Conservation (phyloP, 2,113 vertebrate species). For the Cebidichthys violaceus region DNA sequence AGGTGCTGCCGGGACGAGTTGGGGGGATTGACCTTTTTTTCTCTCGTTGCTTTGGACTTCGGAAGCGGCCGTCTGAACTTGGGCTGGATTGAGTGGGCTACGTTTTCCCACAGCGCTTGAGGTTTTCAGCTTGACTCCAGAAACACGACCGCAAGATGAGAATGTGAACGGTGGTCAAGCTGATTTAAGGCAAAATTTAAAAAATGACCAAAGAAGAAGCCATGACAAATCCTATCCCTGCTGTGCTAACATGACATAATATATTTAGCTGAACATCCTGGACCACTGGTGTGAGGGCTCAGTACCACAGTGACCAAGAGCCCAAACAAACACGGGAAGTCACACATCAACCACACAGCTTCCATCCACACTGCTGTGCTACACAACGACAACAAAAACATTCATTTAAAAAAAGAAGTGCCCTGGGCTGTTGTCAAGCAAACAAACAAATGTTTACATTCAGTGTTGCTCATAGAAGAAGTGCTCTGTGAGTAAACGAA, state of each 20-base stretch:
- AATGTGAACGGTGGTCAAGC: background rate
- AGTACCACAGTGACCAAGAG: conserved; percentile 18
- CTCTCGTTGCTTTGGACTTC: conserved; percentile 19
- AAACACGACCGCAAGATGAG: conserved; percentile 1
- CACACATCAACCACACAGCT: conserved; percentile 17
- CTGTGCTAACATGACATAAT: conserved; percentile 16
- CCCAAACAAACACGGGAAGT: conserved; percentile 33
- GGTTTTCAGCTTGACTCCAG: conserved; percentile 46
- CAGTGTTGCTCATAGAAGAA: background rate
- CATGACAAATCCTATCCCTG: background rate
- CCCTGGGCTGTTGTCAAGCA: background rate
- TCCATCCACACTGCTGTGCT: background rate
- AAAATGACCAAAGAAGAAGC: background rate
- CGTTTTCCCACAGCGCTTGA: conserved; percentile 18
- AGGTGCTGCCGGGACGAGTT: conserved; percentile 21
- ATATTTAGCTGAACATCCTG: conserved; percentile 2
- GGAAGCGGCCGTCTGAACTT: conserved; percentile 25
- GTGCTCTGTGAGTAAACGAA: background rate
- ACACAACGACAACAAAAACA: background rate
- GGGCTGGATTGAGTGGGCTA: conserved; percentile 5
- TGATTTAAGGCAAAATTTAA: background rate
- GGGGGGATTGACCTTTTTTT: conserved; percentile 45
- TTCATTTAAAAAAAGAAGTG: background rate
- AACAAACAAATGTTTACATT: conserved; percentile 12
- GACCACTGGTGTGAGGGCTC: conserved; percentile 4